These are phyloP conservation scores for Conops quadrifasciatus DNA, from an alignment of 2,888 invertebrate species.

Conservation along the genomic window DNA sequence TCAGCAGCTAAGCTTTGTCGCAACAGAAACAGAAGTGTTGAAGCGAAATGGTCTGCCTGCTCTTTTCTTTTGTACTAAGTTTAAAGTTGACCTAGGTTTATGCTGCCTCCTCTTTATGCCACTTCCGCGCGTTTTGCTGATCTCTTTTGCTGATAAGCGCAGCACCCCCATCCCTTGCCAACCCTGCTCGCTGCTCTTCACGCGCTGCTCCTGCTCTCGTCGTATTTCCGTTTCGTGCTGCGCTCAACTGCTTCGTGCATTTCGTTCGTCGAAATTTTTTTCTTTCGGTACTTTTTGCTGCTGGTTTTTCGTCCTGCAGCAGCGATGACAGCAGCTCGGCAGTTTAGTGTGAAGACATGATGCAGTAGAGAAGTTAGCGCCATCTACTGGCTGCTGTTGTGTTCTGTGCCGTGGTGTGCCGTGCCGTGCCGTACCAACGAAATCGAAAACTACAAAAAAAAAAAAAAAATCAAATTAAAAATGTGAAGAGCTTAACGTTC, in stretches of 20 bases:
- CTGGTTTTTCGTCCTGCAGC: constrained; percentile 25
- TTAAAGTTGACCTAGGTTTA: too few relatives aligned
- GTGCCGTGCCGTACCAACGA: background rate
- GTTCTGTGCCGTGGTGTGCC: background rate
- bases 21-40: too few relatives aligned
- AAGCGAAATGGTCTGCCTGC: too few relatives aligned
- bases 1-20: too few relatives aligned
- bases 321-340: constrained; percentile 5
- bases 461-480: background rate
- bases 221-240: background rate
- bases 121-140: background rate
- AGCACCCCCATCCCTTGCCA: background rate
- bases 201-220: background rate
- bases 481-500: background rate
- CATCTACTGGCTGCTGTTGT: constrained; percentile 27
- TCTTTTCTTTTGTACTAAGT: too few relatives aligned
- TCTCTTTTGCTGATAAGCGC: background rate
- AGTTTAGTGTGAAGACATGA: constrained; percentile 18
- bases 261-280: constrained; percentile 3
- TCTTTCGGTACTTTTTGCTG: constrained; percentile 3
- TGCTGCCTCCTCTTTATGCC: background rate
- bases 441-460: background rate
- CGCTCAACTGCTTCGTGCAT: constrained; percentile 20
- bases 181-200: background rate
- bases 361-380: constrained; percentile 28